These are phyloP conservation scores for Calliphora vicina DNA, from an alignment of 1,140 invertebrate species.

Conservation along the genomic window DNA sequence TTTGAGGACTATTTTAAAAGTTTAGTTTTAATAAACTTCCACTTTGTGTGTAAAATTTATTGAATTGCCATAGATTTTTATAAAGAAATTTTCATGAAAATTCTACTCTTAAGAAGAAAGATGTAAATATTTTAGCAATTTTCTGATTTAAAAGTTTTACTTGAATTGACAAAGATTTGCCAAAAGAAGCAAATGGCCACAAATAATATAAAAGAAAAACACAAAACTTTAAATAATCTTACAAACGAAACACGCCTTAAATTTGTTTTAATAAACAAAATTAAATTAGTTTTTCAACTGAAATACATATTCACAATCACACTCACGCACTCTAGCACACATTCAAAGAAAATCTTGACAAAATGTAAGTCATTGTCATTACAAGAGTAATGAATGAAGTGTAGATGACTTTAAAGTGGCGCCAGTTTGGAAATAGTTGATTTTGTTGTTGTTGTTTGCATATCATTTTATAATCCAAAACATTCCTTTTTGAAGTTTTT, in stretches of 20 bases:
- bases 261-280: conserved; percentile 9
- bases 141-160: neutral
- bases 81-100: neutral
- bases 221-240: conserved; percentile 3
- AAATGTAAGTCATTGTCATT: conserved; percentile 35
- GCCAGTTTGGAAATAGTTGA: neutral
- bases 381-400: conserved; percentile 30
- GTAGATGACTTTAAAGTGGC: conserved; percentile 32
- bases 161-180: neutral
- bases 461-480: neutral
- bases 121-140: neutral
- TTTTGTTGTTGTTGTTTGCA: neutral
- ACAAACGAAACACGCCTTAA: conserved; percentile 18
- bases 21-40: neutral
- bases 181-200: neutral
- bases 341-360: conserved; percentile 1
- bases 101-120: neutral
- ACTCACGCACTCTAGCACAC: neutral
- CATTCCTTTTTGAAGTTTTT: neutral
- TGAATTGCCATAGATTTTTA: conserved; percentile 24
- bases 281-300: neutral
- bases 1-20: neutral
- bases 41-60: conserved; percentile 20
- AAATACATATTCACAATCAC: neutral
- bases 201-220: neutral